These are phyloP conservation scores for Rhabdornis inornatus DNA, from an alignment of 2,113 vertebrate genomes.

Conservation along the genomic window DNA sequence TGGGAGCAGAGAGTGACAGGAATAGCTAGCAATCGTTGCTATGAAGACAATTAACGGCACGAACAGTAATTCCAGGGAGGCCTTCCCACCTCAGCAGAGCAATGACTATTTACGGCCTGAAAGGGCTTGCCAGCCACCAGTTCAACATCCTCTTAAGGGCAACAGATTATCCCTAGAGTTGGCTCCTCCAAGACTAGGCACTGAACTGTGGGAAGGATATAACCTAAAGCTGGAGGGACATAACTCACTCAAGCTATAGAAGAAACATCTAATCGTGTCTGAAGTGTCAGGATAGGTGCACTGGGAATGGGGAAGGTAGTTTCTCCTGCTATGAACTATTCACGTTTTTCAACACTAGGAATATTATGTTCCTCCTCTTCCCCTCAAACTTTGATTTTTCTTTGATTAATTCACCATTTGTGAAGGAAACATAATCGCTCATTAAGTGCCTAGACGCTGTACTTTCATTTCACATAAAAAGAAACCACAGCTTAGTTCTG, in stretches of 20 bases:
- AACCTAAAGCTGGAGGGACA: not conserved
- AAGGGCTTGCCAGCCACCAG: not conserved
- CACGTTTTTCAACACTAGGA: not conserved
- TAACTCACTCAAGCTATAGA: not conserved
- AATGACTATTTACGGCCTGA: conserved; percentile 29
- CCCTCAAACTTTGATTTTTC: not conserved
- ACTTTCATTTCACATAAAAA: not conserved
- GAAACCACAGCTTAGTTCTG: not conserved
- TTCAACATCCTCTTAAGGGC: conserved; percentile 31
- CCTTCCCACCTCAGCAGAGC: not conserved
- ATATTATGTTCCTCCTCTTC: not conserved
- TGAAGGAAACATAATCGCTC: not conserved
- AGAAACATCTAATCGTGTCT: not conserved
- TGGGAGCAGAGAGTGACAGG: not conserved
- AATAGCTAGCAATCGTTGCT: not conserved
- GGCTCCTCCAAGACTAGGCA: not conserved
- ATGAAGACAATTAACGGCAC: not conserved
- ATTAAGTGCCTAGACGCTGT: not conserved
- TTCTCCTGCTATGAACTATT: not conserved
- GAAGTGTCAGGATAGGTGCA: not conserved
- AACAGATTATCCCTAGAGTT: not conserved
- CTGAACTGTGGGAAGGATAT: not conserved
- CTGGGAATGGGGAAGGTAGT: not conserved
- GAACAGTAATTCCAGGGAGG: conserved; percentile 13
- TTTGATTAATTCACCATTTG: not conserved